phyloP scores from a whole-genome alignment of 2,888 invertebrate species.

The Labia minor region DNA sequence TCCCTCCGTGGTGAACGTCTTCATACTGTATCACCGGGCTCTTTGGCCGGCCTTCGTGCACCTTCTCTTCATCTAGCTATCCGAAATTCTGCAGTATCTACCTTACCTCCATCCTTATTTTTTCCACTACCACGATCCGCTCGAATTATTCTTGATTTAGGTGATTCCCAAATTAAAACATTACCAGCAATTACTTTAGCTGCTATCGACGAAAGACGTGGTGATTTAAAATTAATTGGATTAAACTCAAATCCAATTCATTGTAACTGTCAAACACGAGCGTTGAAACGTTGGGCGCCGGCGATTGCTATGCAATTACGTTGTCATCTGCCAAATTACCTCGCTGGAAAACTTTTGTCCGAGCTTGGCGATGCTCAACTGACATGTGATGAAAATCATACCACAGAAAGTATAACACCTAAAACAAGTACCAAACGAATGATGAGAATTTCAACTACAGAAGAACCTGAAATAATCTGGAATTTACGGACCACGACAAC shows the following conservation, averaged over 20 bases:
- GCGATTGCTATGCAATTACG: constrained; percentile 33
- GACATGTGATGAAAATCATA: constrained; percentile 55
- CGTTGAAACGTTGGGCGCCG: constrained; percentile 62
- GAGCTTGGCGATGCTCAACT: constrained; percentile 72
- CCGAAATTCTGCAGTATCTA: constrained; percentile 66
- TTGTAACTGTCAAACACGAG: constrained; percentile 75
- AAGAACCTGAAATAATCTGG: constrained; percentile 84
- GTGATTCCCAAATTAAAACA: constrained; percentile 64
- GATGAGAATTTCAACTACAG: constrained; percentile 35
- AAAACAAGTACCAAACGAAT: constrained; percentile 32
- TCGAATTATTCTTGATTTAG: constrained; percentile 62
- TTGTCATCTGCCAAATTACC: constrained; percentile 43
- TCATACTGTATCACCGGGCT: constrained; percentile 68
- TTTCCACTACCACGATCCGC: constrained; percentile 82
- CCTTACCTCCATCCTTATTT: constrained; percentile 68
- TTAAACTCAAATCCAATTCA: constrained; percentile 67
- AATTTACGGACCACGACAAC: constrained; percentile 39
- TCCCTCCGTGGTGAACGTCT: constrained; percentile 64
- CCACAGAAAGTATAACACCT: constrained; percentile 39
- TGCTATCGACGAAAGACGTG: constrained; percentile 69
- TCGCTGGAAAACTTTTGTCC: constrained; percentile 55
- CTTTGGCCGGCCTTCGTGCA: constrained; percentile 69
- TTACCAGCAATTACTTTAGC: constrained; percentile 66
- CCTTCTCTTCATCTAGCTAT: constrained; percentile 60
- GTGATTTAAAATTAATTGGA: constrained; percentile 61